A percentile compares a stretch with the other conserved stretches of the same genome.
Evolutionary conservation across 2,888 invertebrate genomes (phyloP).

Genomic region (Hirtodrosophila duncani): DNA sequence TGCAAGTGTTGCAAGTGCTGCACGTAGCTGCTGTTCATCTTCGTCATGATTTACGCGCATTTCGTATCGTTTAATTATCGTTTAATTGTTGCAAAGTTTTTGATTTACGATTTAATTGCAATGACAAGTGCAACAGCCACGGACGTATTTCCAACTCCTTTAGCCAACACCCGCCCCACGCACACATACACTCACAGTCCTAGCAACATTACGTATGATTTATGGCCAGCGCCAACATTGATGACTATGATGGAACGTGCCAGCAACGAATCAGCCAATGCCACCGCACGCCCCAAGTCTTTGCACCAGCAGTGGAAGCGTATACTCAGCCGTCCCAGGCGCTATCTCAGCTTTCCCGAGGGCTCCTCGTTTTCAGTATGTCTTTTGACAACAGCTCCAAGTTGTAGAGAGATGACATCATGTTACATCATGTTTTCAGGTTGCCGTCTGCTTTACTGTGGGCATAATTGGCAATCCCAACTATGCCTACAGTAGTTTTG

Average conservation of each 20-base stretch:
- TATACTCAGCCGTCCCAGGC: slow-evolving; percentile 66
- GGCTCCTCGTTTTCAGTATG: slow-evolving; percentile 81
- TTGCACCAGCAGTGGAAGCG: slow-evolving; percentile 28
- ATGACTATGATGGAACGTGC: slow-evolving; percentile 66
- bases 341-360: slow-evolving; percentile 81
- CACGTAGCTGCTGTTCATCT: slow-evolving; percentile 25
- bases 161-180: not conserved
- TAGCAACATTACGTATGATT: slow-evolving; percentile 53
- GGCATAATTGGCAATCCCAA: slow-evolving; percentile 81
- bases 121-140: slow-evolving; percentile 51
- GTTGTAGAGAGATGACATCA: slow-evolving; percentile 11
- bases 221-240: slow-evolving; percentile 59
- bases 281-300: slow-evolving; percentile 4
- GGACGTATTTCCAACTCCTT: not conserved
- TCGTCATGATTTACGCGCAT: slow-evolving; percentile 60
- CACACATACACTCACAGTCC: slow-evolving; percentile 17
- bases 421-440: slow-evolving; percentile 42
- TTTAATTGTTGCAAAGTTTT: slow-evolving; percentile 64
- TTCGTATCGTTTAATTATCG: slow-evolving; percentile 65
- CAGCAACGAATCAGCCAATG: slow-evolving; percentile 16
- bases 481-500: slow-evolving; percentile 81
- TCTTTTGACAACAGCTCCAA: slow-evolving; percentile 30
- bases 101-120: slow-evolving; percentile 71
- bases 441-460: slow-evolving; percentile 82
- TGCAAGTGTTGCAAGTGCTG: slow-evolving; percentile 29